Percentiles rank a stretch among this genome's conserved stretches.
Evolutionary conservation across 2,888 invertebrate species (phyloP).

Genomic region (Priocnemis perturbator): DNA sequence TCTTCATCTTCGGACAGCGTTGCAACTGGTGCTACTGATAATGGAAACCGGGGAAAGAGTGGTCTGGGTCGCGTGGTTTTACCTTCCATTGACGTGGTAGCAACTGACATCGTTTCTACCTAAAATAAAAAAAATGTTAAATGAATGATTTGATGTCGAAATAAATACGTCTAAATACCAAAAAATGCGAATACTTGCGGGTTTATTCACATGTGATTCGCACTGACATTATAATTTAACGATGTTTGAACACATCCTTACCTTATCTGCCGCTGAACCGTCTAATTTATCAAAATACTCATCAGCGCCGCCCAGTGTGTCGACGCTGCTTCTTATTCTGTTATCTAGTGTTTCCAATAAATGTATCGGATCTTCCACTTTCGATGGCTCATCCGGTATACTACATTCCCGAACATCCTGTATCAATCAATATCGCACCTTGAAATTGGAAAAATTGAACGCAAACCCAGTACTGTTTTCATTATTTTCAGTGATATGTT

Average conservation of each 20-base stretch:
- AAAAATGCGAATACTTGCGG: background rate
- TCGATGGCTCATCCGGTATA: conserved; percentile 76
- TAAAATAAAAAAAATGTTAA: conserved; percentile 30
- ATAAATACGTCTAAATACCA: background rate
- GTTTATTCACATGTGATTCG: too few relatives aligned
- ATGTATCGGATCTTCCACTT: conserved; percentile 76
- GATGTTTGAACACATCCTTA: too few relatives aligned
- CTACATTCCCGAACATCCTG: conserved; percentile 74
- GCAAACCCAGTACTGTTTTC: too few relatives aligned
- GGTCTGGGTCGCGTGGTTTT: conserved; percentile 54
- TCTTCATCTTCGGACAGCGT: conserved; percentile 86
- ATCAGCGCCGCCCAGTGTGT: conserved; percentile 70
- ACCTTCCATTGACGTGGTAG: conserved; percentile 53
- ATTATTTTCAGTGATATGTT: too few relatives aligned
- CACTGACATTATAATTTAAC: too few relatives aligned
- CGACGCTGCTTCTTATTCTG: conserved; percentile 74
- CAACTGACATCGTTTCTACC: conserved; percentile 63
- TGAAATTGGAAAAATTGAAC: too few relatives aligned
- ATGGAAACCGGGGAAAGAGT: conserved; percentile 65
- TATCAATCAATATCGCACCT: conserved; percentile 9
- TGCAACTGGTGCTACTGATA: conserved; percentile 55
- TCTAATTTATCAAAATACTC: conserved; percentile 69
- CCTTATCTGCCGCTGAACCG: conserved; percentile 59
- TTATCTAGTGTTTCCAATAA: conserved; percentile 74
- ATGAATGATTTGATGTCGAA: background rate